Base-by-base conservation (phyloP, 2,797 vertebrate species). In the Geotrypetes seraphini region DNA sequence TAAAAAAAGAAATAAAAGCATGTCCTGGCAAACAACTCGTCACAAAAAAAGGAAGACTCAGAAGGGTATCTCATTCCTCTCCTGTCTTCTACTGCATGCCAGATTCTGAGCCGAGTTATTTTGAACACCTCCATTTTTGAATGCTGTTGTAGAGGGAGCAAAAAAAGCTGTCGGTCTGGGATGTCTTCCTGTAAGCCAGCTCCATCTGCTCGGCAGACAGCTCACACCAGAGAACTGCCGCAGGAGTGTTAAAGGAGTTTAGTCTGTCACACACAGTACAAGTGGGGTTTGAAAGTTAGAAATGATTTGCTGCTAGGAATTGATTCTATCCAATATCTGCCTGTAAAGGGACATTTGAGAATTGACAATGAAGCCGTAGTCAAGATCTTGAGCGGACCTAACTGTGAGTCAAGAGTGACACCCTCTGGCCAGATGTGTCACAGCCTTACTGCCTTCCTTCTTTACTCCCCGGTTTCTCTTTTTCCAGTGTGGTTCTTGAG, bases 381-480 rank as follows among this genome's bases (percentile, higher is more conserved):
- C 7, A 12, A 28, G 25, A 5, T n/a, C 19, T 41, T n/a, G 19
- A 43, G 25, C 16, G 25, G 52, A 45, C 28, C 31, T 39, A 73
- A 67, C 51, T 32, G 13, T 55, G 69, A 61, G 57, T 64, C 71
- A 79, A 80, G 66, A 70, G 66, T 79, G 82, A 79, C 80, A 83
- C 76, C 82, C 11, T 73, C 79, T 83, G 80, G 82, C 63, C 63
- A 46, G 54, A 6, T 3, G n/a, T 7, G 8, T 25, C 15, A 9
- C 10, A 10, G 3, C 9, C 17, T 12, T 13, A 5, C 3, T 2
- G 5, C 5, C 28, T 25, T 51, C 21, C n/a, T 5, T 6, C 5
- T 3, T 4, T 5, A 4, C 10, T 9, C n/a, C 9, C 23, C 19
- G 19, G 5, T 11, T n/a, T 8, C 8, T 17, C 6, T 1, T 31